Base-by-base conservation (phyloP, 1,140 invertebrate species). In the Proctacanthus coquilletti region DNA sequence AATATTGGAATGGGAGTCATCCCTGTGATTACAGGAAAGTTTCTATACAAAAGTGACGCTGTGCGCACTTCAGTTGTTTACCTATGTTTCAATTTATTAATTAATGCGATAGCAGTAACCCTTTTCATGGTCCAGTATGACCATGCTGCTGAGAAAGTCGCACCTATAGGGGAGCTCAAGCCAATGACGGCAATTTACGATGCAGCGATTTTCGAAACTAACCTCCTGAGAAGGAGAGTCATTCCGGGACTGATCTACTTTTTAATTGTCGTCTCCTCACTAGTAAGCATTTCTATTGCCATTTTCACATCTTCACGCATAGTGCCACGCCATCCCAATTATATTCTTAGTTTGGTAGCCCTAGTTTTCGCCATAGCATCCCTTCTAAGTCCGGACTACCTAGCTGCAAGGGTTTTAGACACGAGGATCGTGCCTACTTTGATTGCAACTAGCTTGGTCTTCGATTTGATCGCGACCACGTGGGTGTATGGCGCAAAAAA, bases 401-500 rank as follows among this genome's bases (percentile, higher is more conserved):
- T 50, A n/a, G 51, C 56, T 9, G 48, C 53, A 1, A 45, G 57
- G 4, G 42, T 60, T 3, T 40, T 60, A 18, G 57, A 60, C 40
- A 46, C 52, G 0, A 48, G 56, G 8, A 34, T 60, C 29, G 53
- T 60, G 25, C 56, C 56, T 23, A 56, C 54, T 3, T 43, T 60
- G 44, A 43, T 50, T 18, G 42, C 60, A 2, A 54, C 52, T 4
- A 52, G 56, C 1, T 29, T 60, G 18, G 49, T 60, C 2, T 60
- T 60, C 18, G 56, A 60, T 35, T 36, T 60, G 14, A 60, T 60
- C 35, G 48, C 53, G 17, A 51, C 52, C 5, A 51, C 50, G 1
- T 60, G 57, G 56, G 58, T 60, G 18, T 60, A 60, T 45, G 57
- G 57, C 13, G 52, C 48, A 8, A 60, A 60, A 42, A 60, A 58